phyloP scores from a whole-genome alignment of 2,797 vertebrate genomes.

The Ctenopoma multispine region DNA sequence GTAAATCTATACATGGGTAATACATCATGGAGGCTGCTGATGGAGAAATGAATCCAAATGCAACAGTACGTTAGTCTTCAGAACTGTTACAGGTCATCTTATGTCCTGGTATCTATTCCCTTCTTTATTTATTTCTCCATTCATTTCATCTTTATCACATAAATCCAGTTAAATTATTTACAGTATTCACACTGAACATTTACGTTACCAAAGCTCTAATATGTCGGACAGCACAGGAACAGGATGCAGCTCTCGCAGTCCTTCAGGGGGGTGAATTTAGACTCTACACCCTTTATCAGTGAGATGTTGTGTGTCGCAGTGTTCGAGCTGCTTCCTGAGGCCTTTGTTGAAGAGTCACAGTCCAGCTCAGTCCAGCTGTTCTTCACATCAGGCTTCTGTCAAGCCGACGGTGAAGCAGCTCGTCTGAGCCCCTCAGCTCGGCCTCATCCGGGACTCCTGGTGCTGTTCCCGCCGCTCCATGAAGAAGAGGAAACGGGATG shows the following conservation, averaged over 20 bases:
- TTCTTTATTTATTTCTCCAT: slow-evolving; percentile 1
- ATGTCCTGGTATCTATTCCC: slow-evolving; percentile 8
- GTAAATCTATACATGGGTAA: slow-evolving; percentile 6
- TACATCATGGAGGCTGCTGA: not conserved
- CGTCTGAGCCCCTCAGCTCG: not conserved
- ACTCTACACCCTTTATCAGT: slow-evolving; percentile 21
- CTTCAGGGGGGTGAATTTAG: slow-evolving; percentile 6
- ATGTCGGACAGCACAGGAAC: not conserved
- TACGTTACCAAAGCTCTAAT: slow-evolving; percentile 8
- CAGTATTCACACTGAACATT: slow-evolving; percentile 60
- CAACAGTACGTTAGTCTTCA: too few relatives aligned
- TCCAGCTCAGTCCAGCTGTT: slow-evolving; percentile 61
- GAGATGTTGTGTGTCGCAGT: not conserved
- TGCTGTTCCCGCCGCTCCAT: not conserved
- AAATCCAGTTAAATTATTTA: slow-evolving; percentile 55
- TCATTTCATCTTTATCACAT: slow-evolving; percentile 1
- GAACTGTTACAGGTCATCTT: too few relatives aligned
- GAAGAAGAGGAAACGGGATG: slow-evolving; percentile 40
- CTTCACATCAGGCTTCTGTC: slow-evolving; percentile 56
- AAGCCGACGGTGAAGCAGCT: slow-evolving; percentile 26
- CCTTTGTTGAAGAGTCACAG: slow-evolving; percentile 31
- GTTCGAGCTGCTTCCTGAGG: slow-evolving; percentile 46
- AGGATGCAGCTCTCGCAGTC: slow-evolving; percentile 1
- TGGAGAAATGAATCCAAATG: not conserved
- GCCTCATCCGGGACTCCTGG: slow-evolving; percentile 20